These are phyloP conservation scores for Cyrtonyx montezumae DNA, from an alignment of 2,113 vertebrate genomes.

Conservation along the genomic window DNA sequence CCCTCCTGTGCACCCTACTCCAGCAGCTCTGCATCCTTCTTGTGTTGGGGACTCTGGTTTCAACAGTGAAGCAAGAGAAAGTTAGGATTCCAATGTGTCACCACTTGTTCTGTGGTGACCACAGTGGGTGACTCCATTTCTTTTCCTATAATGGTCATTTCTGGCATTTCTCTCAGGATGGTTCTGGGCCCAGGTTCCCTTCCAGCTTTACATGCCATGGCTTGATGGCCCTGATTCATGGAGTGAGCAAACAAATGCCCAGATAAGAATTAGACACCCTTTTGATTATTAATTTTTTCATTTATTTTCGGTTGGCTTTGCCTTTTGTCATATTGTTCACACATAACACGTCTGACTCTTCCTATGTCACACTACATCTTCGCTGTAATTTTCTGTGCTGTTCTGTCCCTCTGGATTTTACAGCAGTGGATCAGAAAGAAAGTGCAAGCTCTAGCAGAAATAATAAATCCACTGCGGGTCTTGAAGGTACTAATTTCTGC, in stretches of 20 bases:
- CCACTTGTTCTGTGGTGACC: neutral
- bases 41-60: neutral
- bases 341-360: conserved; percentile 65
- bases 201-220: neutral
- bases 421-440: conserved; percentile 70
- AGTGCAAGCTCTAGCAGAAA: conserved; percentile 70
- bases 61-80: neutral
- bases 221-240: neutral
- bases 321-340: conserved; percentile 66
- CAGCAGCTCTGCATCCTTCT: neutral
- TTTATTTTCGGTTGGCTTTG: conserved; percentile 62
- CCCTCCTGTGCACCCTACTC: neutral
- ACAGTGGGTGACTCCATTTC: neutral
- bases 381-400: conserved; percentile 58
- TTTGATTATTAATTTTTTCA: conserved; percentile 66
- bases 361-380: conserved; percentile 69
- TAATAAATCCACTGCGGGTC: conserved; percentile 72
- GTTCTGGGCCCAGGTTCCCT: neutral
- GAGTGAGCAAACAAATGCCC: conserved; percentile 21
- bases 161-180: neutral
- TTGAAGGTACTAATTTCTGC: conserved; percentile 70
- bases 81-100: rapidly evolving
- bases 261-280: conserved; percentile 48
- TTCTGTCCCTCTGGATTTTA: conserved; percentile 73
- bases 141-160: neutral